Evolutionary conservation across 1,140 invertebrate genomes (phyloP).

Genomic region (Drosophila tropicalis): DNA sequence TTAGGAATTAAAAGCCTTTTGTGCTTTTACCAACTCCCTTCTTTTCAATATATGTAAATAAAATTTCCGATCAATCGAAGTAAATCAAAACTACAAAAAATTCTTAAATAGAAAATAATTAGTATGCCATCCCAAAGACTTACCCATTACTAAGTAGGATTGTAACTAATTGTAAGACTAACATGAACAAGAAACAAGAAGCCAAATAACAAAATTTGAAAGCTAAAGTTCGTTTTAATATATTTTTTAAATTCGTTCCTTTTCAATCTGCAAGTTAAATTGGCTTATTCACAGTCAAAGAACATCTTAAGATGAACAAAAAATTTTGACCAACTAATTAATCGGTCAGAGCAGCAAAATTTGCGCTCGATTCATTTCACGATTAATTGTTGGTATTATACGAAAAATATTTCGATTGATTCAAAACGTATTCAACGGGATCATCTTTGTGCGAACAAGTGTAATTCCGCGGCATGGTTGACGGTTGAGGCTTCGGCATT

Average conservation of each 20-base stretch:
- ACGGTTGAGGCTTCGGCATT: background rate
- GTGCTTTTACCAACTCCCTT: no score
- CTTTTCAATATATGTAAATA: no score
- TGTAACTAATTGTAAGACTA: no score
- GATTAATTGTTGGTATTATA: background rate
- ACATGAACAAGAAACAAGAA: background rate
- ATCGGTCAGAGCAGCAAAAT: background rate
- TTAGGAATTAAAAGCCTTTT: no score
- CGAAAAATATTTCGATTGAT: conserved; percentile 8
- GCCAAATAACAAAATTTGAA: background rate
- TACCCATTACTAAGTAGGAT: no score
- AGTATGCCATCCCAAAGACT: no score
- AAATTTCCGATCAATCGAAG: no score
- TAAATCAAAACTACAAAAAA: no score
- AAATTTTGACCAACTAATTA: background rate
- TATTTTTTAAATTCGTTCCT: background rate
- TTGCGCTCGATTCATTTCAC: background rate
- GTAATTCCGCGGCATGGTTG: background rate
- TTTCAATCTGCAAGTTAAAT: no score
- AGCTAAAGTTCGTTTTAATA: background rate
- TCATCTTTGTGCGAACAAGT: background rate
- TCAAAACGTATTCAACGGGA: background rate
- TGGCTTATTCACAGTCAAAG: no score
- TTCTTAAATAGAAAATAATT: no score
- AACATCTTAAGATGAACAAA: background rate